Evolutionary conservation across 2,888 invertebrate species (phyloP).

Genomic region (Sinopyrophorus schimmeli): DNA sequence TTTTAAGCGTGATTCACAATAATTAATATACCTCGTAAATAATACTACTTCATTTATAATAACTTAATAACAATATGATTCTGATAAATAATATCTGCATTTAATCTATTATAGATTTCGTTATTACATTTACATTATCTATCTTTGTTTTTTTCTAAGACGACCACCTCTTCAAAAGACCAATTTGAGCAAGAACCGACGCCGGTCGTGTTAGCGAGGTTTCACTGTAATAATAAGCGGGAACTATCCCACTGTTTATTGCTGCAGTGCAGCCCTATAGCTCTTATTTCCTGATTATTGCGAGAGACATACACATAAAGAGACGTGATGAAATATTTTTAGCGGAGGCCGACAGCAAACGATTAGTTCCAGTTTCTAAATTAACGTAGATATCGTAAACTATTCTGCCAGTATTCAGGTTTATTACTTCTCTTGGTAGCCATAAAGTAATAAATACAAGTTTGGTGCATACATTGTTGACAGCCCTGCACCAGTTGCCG

Average conservation of each 20-base stretch:
- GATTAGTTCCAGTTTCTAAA: constrained; percentile 39
- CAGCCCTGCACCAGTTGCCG: constrained; percentile 6
- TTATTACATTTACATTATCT: no score
- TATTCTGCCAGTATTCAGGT: constrained; percentile 25
- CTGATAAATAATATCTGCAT: no score
- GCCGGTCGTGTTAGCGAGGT: no score
- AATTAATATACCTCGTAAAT: no score
- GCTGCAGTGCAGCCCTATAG: constrained; percentile 17
- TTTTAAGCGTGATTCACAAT: no score
- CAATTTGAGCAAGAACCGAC: no score
- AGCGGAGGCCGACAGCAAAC: constrained; percentile 23
- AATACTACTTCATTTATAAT: no score
- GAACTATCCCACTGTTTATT: constrained; percentile 14
- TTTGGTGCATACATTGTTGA: constrained; percentile 24
- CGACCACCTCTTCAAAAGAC: no score
- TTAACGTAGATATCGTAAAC: constrained; percentile 36
- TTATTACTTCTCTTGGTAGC: constrained; percentile 19
- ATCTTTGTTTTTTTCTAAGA: no score
- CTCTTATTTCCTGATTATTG: constrained; percentile 30
- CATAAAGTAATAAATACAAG: constrained; percentile 33
- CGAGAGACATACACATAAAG: constrained; percentile 30
- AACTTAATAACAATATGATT: no score
- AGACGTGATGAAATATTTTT: constrained; percentile 32
- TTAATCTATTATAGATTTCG: no score
- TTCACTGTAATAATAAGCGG: constrained; percentile 22